Evolutionary conservation across 2,797 vertebrate species (phyloP).

Genomic region (Pantherophis alleghaniensis): DNA sequence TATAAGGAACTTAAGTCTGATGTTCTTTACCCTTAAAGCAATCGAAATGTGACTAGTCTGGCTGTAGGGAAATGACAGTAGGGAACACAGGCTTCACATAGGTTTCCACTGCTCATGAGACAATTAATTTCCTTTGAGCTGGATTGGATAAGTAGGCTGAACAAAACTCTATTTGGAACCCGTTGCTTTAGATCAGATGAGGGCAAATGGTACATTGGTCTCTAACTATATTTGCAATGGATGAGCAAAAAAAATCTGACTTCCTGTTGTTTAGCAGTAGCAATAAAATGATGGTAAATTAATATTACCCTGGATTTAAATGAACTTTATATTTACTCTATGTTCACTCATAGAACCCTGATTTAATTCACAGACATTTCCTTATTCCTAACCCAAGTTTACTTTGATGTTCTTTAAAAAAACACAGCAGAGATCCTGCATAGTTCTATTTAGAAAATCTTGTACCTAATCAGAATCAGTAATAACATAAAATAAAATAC

Average conservation of each 20-base stretch:
- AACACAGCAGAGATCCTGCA: neutral
- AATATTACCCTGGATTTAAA: neutral
- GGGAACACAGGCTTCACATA: neutral
- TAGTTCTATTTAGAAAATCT: neutral
- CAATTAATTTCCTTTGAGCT: neutral
- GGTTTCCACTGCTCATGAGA: neutral
- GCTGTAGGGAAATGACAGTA: neutral
- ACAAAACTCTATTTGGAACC: neutral
- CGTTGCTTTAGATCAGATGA: neutral
- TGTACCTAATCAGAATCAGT: neutral
- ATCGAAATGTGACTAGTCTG: neutral
- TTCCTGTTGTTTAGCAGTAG: neutral
- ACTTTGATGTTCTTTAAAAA: neutral
- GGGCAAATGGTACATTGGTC: neutral
- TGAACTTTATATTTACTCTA: slow-evolving; percentile 2
- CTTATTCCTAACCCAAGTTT: neutral
- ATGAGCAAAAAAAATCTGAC: neutral
- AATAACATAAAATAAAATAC: neutral
- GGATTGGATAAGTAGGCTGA: neutral
- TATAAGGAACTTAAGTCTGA: neutral
- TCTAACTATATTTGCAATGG: neutral
- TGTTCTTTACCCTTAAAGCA: neutral
- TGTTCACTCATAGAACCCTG: neutral
- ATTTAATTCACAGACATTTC: neutral
- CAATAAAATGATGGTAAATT: neutral